These are phyloP conservation scores for Andrena bucephala DNA, from an alignment of 2,888 invertebrate species.

Conservation along the genomic window DNA sequence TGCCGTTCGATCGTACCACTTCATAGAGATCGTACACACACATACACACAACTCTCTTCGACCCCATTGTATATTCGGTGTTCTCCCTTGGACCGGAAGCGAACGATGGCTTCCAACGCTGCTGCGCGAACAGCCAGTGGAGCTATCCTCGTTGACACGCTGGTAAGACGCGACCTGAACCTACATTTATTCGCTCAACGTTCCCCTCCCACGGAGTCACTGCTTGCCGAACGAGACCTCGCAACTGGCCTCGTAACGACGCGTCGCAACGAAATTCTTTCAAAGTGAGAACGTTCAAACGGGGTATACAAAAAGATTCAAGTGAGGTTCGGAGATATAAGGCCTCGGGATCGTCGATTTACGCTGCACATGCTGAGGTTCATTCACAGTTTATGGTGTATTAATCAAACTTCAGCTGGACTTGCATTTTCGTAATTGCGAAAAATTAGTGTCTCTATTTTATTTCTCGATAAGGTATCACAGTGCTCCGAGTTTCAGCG, in stretches of 20 bases:
- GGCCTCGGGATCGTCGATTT: conserved; percentile 12
- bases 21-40: conserved; percentile 68
- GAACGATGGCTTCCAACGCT: conserved; percentile 21
- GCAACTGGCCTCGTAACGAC: conserved; percentile 32
- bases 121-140: conserved; percentile 13
- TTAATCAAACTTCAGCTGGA: background rate
- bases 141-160: conserved; percentile 35
- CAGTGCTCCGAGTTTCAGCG: no score
- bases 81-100: conserved; percentile 67
- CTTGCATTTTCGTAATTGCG: no score
- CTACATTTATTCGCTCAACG: conserved; percentile 74
- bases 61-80: conserved; percentile 73
- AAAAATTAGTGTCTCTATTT: no score
- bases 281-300: background rate
- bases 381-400: background rate
- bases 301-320: background rate
- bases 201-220: conserved; percentile 49
- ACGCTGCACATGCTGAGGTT: background rate
- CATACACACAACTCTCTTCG: conserved; percentile 47
- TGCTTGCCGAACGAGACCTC: conserved; percentile 34
- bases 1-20: conserved; percentile 73
- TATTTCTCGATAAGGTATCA: no score
- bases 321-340: background rate
- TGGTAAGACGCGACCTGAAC: conserved; percentile 72
- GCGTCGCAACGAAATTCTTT: background rate